phyloP scores from a whole-genome alignment of 2,113 vertebrate genomes.

The Heterocephalus glaber region DNA sequence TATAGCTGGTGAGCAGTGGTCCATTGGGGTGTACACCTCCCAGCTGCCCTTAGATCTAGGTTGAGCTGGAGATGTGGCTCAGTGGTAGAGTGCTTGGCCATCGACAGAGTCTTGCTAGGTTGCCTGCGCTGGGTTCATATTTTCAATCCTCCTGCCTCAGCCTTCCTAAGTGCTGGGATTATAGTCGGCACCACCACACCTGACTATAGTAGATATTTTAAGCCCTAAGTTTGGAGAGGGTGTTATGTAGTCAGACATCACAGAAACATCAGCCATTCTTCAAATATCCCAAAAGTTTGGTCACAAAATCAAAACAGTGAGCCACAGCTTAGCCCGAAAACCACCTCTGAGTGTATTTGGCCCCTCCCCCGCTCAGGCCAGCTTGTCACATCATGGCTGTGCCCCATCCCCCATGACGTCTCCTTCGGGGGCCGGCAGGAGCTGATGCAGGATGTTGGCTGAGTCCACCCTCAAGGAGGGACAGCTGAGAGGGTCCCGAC shows the following conservation, averaged over 20 bases:
- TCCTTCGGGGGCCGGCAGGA: no score
- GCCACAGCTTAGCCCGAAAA: fast-evolving
- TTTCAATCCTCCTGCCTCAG: neutral
- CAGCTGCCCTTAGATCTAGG: neutral
- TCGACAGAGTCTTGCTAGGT: neutral
- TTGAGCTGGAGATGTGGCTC: neutral
- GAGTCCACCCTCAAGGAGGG: neutral
- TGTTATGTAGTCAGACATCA: neutral
- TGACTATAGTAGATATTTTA: no score
- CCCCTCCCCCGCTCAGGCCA: neutral
- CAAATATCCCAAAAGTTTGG: neutral
- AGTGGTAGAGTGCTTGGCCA: neutral
- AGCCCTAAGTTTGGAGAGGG: no score
- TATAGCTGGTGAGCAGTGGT: neutral
- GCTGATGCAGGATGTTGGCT: fast-evolving
- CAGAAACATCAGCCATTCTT: neutral
- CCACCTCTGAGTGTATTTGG: fast-evolving
- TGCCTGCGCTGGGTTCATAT: neutral
- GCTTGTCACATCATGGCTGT: fast-evolving
- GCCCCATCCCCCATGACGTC: fast-evolving
- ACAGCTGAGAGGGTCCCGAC: no score
- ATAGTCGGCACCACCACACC: neutral
- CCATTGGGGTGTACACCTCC: no score
- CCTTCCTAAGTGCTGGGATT: neutral
- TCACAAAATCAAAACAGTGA: neutral